Base-by-base conservation (phyloP, 2,113 vertebrate species). In the Arvicanthis niloticus region DNA sequence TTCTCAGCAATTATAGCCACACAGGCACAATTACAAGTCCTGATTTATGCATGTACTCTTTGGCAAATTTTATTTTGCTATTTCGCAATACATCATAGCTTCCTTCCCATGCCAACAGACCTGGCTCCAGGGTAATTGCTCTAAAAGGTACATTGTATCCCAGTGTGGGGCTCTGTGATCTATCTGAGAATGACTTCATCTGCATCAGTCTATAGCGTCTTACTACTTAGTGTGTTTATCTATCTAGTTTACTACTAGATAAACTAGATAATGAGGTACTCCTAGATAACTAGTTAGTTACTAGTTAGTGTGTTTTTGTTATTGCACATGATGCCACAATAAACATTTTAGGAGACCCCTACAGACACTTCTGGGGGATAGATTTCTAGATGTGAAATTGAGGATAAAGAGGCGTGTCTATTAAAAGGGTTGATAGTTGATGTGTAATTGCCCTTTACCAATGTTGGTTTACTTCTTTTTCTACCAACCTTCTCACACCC, bases 61-160 rank as follows among this genome's bases (percentile, higher is more conserved):
- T 68, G 65, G 88, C 82, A 78, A 75, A 73, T 68, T 76, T 92
- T 45, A 81, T 78, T 94, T 75, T 76, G 51, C 89, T 51, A 34
- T 72, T 82, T 70, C 60, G 53, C 80, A 91, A 51, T 76, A 48
- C 29, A 51, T 21, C 78, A 10, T 60, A 37, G 34, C 60, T 88
- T 82, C 45, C 48, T 93, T 45, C 26, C 82, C 78, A 45, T 37
- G 16, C 77, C 73, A 90, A 48, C 7, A 65, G 84, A 56, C 62
- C 72, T 56, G 72, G 11, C 45, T 93, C 70, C 85, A 93, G 48
- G 29, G 24, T 48, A 45, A 37, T 93, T 96, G 40, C 56, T 89
- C 81, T 81, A 42, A 72, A 92, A 93, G 10, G n/a, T 81, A 53
- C 82, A 68, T 62, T 22, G 45, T 78, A 45, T 56, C 42, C 60